Evolutionary conservation across 2,888 invertebrate genomes (phyloP), one percentile per base, ranked within the genome.

Genomic region (Synergus gifuensis): DNA sequence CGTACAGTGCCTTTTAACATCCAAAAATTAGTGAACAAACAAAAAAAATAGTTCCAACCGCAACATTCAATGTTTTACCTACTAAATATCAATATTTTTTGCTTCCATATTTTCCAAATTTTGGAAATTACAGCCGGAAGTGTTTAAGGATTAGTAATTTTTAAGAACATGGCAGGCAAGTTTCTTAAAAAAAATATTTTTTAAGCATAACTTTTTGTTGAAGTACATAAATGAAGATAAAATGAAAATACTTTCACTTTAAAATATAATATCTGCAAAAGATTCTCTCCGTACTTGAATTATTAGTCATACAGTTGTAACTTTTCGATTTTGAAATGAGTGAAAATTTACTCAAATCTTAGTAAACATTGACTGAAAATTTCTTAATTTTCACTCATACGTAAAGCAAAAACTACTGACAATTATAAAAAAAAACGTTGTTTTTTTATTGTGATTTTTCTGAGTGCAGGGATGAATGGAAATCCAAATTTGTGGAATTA

Each of bases 141-240:
- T 60, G 60, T 14, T 12, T 60, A 12, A n/a, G 22, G 60, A 60
- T 60, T 60, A 60, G 11, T 28, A 28, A 60, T 12, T 22, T 9
- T 18, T 11, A 60, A 14, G 0, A 11, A 63, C 8, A 67, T 67
- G 67, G 5, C 46, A 67, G 67, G 67, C 44, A 67, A 67, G 67
- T 67, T 67, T 44, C 22, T 14, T 46, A 40, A 64, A 64, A 64
- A 40, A 64, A 64, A 64, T 14, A 36, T 12, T 1, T 22, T 12
- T 12, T 60, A 36, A 7, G 36, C 5, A 5, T 36, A 5, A 36
- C 36, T 7, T 36, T 36, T 36, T 36, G 5, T 36, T 5, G 36
- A 3, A 28, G 28, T 3, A 28, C 28, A 3, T 28, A 3, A 28
- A 3, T 28, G 28, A 28, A 28, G 28, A 28, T 28, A 28, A 28